Conservation (phyloP, 2,797 vertebrate genomes). For the Loriculus beryllinus region DNA sequence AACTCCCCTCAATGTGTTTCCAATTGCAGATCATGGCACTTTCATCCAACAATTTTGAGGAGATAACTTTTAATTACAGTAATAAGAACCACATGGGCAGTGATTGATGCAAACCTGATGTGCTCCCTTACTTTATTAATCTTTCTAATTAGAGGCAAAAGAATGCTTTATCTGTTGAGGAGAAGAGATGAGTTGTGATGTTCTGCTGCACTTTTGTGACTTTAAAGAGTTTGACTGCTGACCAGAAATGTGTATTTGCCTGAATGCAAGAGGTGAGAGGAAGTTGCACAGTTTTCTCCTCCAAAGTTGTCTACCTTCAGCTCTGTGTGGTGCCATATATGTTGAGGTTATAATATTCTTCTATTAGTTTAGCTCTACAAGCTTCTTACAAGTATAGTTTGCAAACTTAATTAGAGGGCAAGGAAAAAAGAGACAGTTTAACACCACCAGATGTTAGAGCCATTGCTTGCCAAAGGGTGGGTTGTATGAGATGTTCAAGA, state of each 20-base stretch:
- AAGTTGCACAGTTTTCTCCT: background rate
- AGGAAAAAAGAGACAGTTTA: background rate
- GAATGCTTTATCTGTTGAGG: conserved; percentile 86
- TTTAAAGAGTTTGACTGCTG: conserved; percentile 75
- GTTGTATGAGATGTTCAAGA: background rate
- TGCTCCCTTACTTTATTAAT: conserved; percentile 78
- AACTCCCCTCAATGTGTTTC: conserved; percentile 77
- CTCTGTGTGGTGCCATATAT: background rate
- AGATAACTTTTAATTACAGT: conserved; percentile 82
- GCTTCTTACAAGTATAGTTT: background rate
- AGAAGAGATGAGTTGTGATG: conserved; percentile 74
- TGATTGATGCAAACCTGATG: conserved; percentile 79
- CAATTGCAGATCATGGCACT: conserved; percentile 77
- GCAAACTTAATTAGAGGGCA: background rate
- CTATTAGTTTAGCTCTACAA: background rate
- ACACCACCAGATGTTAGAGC: background rate
- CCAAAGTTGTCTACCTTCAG: background rate
- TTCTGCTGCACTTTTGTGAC: conserved; percentile 77
- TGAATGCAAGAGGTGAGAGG: conserved; percentile 73
- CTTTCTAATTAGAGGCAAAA: conserved; percentile 81
- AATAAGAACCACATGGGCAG: conserved; percentile 79
- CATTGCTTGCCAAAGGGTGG: background rate
- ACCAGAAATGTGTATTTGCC: conserved; percentile 72
- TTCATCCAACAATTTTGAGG: conserved; percentile 74
- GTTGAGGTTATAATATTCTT: background rate